Conservation (phyloP, 2,113 vertebrate species). For the Mystacornis crossleyi region DNA sequence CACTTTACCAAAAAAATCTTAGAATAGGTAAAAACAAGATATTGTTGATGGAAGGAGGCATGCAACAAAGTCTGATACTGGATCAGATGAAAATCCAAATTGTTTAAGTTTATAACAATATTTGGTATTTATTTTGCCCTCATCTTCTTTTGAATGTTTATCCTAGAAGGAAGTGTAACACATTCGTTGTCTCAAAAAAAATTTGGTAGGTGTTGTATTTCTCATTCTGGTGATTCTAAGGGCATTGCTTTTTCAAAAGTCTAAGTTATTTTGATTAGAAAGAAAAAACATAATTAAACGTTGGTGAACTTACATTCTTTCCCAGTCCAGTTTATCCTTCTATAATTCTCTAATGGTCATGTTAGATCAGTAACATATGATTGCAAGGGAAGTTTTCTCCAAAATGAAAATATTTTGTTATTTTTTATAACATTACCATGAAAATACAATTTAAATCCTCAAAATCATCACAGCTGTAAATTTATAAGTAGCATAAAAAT, state of each 20-base stretch:
- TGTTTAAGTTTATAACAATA: neutral
- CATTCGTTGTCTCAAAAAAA: fast-evolving
- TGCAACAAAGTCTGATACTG: neutral
- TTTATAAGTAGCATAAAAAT: neutral
- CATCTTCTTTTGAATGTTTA: neutral
- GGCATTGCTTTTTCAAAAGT: neutral
- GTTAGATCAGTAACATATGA: neutral
- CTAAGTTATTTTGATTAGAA: neutral
- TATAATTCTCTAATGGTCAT: neutral
- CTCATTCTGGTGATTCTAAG: neutral
- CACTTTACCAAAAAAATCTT: fast-evolving
- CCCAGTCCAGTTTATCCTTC: neutral
- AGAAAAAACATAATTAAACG: neutral
- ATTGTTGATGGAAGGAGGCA: neutral
- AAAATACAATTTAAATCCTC: neutral
- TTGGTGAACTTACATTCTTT: neutral
- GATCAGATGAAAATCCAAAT: neutral
- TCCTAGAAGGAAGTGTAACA: neutral
- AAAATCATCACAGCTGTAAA: neutral
- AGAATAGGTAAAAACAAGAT: neutral
- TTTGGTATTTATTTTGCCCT: neutral
- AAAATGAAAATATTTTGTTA: neutral
- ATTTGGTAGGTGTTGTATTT: neutral
- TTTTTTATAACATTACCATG: neutral
- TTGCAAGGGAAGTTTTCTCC: neutral